Percentiles rank a stretch among this genome's conserved stretches.
Evolutionary conservation across 2,888 invertebrate species (phyloP).

Genomic region (Stenolophus ochropezus): DNA sequence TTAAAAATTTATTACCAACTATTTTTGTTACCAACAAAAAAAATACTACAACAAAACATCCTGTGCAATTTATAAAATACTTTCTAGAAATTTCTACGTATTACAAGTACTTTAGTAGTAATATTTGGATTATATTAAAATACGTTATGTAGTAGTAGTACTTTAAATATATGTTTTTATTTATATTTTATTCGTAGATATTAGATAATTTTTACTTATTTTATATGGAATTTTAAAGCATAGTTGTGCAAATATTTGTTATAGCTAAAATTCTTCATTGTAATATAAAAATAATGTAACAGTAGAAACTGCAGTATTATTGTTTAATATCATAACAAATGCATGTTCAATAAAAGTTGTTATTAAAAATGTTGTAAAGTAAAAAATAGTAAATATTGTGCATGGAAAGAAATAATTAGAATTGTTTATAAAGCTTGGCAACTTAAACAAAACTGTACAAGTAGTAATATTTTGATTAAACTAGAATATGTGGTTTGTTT

Average conservation of each 20-base stretch:
- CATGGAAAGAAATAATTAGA: not conserved
- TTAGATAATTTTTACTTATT: too few relatives aligned
- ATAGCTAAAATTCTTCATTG: not conserved
- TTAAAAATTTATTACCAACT: not conserved
- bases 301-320: not conserved
- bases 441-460: not conserved
- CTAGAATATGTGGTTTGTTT: constrained; percentile 15
- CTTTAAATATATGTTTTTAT: too few relatives aligned
- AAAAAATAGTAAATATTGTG: not conserved
- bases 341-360: not conserved
- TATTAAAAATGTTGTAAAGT: not conserved
- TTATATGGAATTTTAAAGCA: not conserved
- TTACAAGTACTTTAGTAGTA: too few relatives aligned
- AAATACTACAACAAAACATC: too few relatives aligned
- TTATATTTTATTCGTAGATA: too few relatives aligned
- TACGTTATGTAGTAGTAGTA: too few relatives aligned
- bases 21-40: too few relatives aligned
- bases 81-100: too few relatives aligned
- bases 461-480: constrained; percentile 25
- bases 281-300: not conserved
- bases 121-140: too few relatives aligned
- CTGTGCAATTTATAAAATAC: too few relatives aligned
- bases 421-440: not conserved
- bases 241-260: not conserved
- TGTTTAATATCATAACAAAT: not conserved